phyloP scores from a whole-genome alignment of 2,113 vertebrate species.

The Sebastes schlegelii region DNA sequence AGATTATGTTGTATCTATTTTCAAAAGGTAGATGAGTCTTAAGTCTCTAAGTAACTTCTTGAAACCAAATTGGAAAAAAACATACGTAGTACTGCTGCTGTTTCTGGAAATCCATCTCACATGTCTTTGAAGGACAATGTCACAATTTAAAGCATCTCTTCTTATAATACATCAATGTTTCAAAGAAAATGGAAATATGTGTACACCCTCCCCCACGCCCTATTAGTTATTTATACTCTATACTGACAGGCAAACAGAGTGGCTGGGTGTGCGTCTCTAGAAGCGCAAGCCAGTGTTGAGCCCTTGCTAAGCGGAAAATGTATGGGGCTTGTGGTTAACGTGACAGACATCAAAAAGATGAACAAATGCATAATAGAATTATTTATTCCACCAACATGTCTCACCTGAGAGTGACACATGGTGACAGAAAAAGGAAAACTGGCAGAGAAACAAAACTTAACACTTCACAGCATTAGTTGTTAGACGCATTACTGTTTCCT shows the following conservation, averaged over 20 bases:
- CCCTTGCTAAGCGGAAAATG: conserved; percentile 73
- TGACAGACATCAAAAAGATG: conserved; percentile 72
- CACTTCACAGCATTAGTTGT: not conserved
- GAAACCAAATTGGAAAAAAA: conserved; percentile 1
- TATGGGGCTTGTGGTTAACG: conserved; percentile 76
- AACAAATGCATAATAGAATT: conserved; percentile 37
- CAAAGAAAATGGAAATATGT: conserved; percentile 74
- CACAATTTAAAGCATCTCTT: conserved; percentile 36
- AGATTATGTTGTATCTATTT: not conserved
- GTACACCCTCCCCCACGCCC: conserved; percentile 62
- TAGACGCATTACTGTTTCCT: conserved; percentile 51
- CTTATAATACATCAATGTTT: conserved; percentile 55
- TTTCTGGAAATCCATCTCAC: conserved; percentile 39
- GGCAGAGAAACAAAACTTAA: conserved; percentile 38
- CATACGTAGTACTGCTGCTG: not conserved
- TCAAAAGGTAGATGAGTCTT: not conserved
- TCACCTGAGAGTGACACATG: conserved; percentile 37
- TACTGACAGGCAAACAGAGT: conserved; percentile 40
- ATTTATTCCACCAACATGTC: conserved; percentile 60
- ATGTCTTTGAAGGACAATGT: conserved; percentile 23
- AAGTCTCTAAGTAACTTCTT: not conserved
- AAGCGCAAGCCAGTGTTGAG: conserved; percentile 27
- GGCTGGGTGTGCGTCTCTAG: conserved; percentile 20
- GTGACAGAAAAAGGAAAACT: conserved; percentile 45
- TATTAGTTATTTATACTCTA: conserved; percentile 70